Evolutionary conservation across 35 echinoderm and acorn worm species (phyloP).

Genomic region (Apostichopus californicus): DNA sequence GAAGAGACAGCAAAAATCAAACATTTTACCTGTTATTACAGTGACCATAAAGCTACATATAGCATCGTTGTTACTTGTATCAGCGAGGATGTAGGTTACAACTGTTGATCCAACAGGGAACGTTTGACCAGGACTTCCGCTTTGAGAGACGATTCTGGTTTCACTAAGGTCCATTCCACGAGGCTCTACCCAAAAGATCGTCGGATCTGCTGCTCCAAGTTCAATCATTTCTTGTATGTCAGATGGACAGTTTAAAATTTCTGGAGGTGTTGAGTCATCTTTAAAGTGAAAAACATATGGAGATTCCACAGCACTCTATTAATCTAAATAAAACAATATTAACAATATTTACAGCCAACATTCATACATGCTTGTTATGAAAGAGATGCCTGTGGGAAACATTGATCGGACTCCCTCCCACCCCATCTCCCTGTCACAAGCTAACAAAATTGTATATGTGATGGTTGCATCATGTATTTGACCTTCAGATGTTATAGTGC

Average conservation of each 20-base stretch:
- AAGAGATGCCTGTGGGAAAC: no score
- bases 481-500: no score
- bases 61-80: neutral
- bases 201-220: neutral
- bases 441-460: no score
- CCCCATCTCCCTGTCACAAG: no score
- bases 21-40: neutral
- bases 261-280: conserved; percentile 24
- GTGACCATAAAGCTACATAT: neutral
- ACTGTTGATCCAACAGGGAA: neutral
- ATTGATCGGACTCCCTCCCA: no score
- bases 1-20: neutral
- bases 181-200: neutral
- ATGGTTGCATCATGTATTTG: no score
- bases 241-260: conserved; percentile 1
- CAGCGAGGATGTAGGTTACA: neutral
- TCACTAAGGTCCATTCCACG: neutral
- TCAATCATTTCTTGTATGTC: neutral
- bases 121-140: neutral
- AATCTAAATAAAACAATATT: no score
- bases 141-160: neutral
- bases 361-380: no score
- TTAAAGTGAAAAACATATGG: neutral
- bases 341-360: no score
- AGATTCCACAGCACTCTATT: neutral